Base-by-base conservation (phyloP, 2,113 vertebrate species). In the Falcunculus frontatus region DNA sequence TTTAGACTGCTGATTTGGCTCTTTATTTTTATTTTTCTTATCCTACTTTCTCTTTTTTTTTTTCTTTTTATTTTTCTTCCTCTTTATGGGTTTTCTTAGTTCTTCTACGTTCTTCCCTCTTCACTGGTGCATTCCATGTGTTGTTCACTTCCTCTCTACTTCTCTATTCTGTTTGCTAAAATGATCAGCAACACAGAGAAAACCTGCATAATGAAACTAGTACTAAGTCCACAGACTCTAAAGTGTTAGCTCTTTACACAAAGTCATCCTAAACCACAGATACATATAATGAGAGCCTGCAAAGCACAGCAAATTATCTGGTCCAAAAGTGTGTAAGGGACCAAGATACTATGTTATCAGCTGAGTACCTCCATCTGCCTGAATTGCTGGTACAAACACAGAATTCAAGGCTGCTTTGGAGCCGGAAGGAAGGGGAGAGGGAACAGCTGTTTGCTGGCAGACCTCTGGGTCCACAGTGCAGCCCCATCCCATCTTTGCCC, bases 81-180 rank as follows among this genome's bases (percentile, higher is more conserved):
- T 74, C 91, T 94, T 88, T 47, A 18, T 74, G 42, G 80, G 10
- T 88, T 91, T 95, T 92, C 59, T 74, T 89, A 68, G 89, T 94
- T 87, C 78, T 96, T 84, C 42, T 91, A 6, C 52, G 84, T 73
- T 69, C 79, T 86, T 92, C 76, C 86, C n/a, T 75, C 79, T 87
- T 91, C 76, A 88, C 80, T 94, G 94, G 83, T 87, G 56, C 70
- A 13, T 93, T 92, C 55, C 14, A 11, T 86, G 63, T 87, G 44
- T 65, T 81, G 76, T 68, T 90, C 52, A 29, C 7, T 78, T 42
- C 19, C 55, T 91, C 74, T 74, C 62, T 84, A 13, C 82, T 86
- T 94, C 92, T 87, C 60, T 90, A 39, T 86, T 95, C 42, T 70
- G 12, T 64, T 46, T 49, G 19, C 52, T 89, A 59, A 91, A 91